A percentile compares a stretch with the other conserved stretches of the same genome.
Conservation (phyloP, 2,888 invertebrate species). For the Hylaea fasciaria region DNA sequence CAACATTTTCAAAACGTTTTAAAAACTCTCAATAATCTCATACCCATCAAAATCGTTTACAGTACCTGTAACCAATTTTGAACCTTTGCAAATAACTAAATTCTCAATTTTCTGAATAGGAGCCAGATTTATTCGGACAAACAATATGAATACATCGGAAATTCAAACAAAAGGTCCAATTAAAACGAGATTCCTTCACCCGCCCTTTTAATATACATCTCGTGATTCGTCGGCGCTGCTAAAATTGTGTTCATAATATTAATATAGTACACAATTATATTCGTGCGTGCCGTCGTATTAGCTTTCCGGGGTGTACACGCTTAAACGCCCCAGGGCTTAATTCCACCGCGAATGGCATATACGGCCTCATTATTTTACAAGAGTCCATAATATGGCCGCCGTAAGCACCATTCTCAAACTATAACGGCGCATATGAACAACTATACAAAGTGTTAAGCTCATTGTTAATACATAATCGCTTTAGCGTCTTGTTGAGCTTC, state of each 20-base stretch:
- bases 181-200: conserved; percentile 1
- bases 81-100: no score
- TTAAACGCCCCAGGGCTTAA: conserved; percentile 22
- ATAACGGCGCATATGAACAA: conserved; percentile 42
- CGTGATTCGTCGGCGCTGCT: conserved; percentile 14
- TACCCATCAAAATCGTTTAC: no score
- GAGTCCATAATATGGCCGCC: conserved; percentile 49
- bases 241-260: conserved; percentile 44
- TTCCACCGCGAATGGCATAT: conserved; percentile 24
- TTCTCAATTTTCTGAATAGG: no score
- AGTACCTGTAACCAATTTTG: no score
- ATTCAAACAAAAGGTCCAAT: neutral
- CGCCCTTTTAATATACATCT: conserved; percentile 29
- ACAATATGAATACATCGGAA: neutral
- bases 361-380: conserved; percentile 56
- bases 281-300: conserved; percentile 39
- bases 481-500: conserved; percentile 11
- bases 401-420: conserved; percentile 55
- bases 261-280: conserved; percentile 45
- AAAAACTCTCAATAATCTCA: no score
- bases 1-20: no score
- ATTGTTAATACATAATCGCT: conserved; percentile 34
- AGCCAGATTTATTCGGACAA: no score
- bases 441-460: conserved; percentile 35
- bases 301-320: conserved; percentile 34